Evolutionary conservation across 2,888 invertebrate species (phyloP).

Genomic region (Hydrotaea cyrtoneurina): DNA sequence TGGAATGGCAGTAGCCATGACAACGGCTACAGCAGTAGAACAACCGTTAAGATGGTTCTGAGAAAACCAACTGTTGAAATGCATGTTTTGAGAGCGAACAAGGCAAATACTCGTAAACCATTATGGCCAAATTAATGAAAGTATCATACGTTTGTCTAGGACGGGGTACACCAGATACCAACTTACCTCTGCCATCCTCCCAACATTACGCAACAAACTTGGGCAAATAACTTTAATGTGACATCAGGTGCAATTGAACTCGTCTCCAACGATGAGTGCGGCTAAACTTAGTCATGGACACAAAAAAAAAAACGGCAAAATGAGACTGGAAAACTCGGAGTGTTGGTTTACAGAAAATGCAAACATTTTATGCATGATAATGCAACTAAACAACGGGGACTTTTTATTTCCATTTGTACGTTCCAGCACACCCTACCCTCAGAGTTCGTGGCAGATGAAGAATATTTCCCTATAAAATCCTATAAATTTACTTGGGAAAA

Average conservation of each 20-base stretch:
- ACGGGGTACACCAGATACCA: no score
- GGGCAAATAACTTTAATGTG: not conserved
- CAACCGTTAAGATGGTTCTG: no score
- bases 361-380: conserved; percentile 41
- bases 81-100: not conserved
- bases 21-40: no score
- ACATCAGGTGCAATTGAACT: not conserved
- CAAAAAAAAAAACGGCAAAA: not conserved
- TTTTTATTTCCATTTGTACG: not conserved
- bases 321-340: not conserved
- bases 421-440: not conserved
- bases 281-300: not conserved
- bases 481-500: conserved; percentile 31
- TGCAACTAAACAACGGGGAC: conserved; percentile 1
- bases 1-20: no score
- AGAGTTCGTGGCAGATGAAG: not conserved
- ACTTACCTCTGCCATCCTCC: not conserved
- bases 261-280: not conserved
- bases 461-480: not conserved
- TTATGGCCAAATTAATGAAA: not conserved
- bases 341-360: not conserved
- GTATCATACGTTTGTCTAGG: not conserved
- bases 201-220: not conserved
- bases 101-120: not conserved
- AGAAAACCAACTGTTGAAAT: not conserved